A percentile compares a stretch with the other conserved stretches of the same genome.
Conservation (phyloP, 2,113 vertebrate species). For the Pristiophorus japonicus region DNA sequence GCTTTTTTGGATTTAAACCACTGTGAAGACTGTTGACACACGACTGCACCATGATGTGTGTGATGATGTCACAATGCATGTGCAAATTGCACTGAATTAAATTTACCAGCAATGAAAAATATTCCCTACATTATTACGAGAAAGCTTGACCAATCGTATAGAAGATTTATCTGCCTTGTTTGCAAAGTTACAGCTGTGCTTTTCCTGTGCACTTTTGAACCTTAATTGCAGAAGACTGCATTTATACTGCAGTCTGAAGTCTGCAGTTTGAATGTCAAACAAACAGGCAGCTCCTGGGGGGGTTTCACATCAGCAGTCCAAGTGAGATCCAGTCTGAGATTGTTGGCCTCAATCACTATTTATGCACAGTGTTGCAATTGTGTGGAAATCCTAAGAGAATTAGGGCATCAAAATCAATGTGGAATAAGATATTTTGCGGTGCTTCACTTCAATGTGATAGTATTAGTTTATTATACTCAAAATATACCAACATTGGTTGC, state of each 20-base stretch:
- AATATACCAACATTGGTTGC: neutral
- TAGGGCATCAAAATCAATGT: neutral
- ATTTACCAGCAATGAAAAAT: neutral
- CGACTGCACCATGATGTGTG: too few species aligned
- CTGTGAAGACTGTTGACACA: neutral
- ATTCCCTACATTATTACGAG: neutral
- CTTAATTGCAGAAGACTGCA: neutral
- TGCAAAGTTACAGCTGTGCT: neutral
- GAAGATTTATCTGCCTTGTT: neutral
- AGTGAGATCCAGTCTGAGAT: neutral
- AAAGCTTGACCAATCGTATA: neutral
- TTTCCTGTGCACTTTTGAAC: too few species aligned
- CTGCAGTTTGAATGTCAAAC: neutral
- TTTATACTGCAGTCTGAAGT: neutral
- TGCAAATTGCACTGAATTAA: neutral
- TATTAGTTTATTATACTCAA: neutral
- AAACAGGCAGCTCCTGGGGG: neutral
- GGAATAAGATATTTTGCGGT: neutral
- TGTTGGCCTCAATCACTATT: neutral
- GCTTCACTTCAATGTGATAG: neutral
- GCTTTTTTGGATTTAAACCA: neutral
- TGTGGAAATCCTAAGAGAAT: too few species aligned
- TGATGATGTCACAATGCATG: neutral
- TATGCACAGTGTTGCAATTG: neutral
- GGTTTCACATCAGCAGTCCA: neutral